phyloP scores from a whole-genome alignment of 2,797 vertebrate species.

The Lepilemur ruficaudatus region DNA sequence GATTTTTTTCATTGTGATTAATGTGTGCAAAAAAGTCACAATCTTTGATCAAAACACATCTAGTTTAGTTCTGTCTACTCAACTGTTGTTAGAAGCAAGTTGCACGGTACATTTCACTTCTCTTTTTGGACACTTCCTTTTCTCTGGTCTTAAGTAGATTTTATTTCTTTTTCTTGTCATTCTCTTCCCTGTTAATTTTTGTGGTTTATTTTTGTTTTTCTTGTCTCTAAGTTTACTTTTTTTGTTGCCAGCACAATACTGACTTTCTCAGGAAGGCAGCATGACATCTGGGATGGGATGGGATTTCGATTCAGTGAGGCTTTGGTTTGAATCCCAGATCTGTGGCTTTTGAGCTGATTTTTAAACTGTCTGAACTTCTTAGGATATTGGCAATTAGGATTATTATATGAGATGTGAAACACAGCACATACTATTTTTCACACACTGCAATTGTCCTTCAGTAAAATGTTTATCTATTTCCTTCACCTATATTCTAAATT shows the following conservation, averaged over 20 bases:
- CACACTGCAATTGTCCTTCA: not conserved
- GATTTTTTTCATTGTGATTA: not conserved
- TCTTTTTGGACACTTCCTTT: not conserved
- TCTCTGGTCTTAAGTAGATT: not conserved
- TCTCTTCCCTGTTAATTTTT: not conserved
- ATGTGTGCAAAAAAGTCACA: not conserved
- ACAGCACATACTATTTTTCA: not conserved
- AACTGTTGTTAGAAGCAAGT: not conserved
- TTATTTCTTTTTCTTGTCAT: not conserved
- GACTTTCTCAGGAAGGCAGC: not conserved
- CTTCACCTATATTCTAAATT: not conserved
- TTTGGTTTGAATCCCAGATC: not conserved
- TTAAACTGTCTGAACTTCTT: not conserved
- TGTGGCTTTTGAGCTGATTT: not conserved
- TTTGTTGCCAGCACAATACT: not conserved
- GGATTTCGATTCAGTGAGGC: not conserved
- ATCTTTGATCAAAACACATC: not conserved
- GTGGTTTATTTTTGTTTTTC: not conserved
- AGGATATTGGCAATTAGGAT: not conserved
- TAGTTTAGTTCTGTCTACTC: too few species aligned
- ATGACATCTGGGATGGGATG: not conserved
- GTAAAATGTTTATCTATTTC: not conserved
- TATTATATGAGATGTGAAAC: not conserved
- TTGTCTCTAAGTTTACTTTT: not conserved
- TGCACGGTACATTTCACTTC: not conserved